These are phyloP conservation scores for Sminthopsis crassicaudata DNA, from an alignment of 2,113 vertebrate genomes.

Conservation along the genomic window DNA sequence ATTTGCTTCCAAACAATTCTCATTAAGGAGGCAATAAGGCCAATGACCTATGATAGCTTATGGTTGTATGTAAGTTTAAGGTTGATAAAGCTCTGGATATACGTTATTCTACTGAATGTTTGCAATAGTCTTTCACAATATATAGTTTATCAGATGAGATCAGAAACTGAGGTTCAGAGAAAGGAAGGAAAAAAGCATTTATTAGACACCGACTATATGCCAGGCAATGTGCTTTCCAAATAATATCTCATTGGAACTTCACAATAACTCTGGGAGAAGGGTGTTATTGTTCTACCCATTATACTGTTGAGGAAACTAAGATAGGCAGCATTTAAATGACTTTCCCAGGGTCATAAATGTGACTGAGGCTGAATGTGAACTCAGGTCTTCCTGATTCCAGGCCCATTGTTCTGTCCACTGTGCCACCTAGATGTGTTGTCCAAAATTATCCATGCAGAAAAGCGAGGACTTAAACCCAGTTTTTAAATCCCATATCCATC, in stretches of 20 bases:
- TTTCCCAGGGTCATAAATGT: too few species aligned
- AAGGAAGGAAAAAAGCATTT: background rate
- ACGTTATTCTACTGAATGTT: background rate
- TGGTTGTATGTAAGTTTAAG: background rate
- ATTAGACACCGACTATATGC: background rate
- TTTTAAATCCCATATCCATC: too few species aligned
- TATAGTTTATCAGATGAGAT: background rate
- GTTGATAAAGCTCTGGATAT: background rate
- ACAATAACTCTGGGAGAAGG: background rate
- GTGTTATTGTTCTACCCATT: background rate
- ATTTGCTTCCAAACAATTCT: background rate
- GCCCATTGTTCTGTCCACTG: too few species aligned
- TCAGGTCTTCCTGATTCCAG: too few species aligned
- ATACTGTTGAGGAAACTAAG: background rate
- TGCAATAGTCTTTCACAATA: background rate
- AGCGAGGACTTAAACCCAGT: too few species aligned
- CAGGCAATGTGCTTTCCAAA: background rate
- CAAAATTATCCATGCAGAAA: too few species aligned
- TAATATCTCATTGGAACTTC: background rate
- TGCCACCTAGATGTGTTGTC: too few species aligned
- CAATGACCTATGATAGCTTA: background rate
- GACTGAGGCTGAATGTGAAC: too few species aligned
- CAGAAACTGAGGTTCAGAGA: background rate
- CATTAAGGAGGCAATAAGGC: background rate
- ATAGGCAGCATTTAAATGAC: too few species aligned